A percentile compares a stretch with the other conserved stretches of the same genome.
Conservation (phyloP, 53 echinoderm and acorn worm genomes). For the Patiria pectinifera region DNA sequence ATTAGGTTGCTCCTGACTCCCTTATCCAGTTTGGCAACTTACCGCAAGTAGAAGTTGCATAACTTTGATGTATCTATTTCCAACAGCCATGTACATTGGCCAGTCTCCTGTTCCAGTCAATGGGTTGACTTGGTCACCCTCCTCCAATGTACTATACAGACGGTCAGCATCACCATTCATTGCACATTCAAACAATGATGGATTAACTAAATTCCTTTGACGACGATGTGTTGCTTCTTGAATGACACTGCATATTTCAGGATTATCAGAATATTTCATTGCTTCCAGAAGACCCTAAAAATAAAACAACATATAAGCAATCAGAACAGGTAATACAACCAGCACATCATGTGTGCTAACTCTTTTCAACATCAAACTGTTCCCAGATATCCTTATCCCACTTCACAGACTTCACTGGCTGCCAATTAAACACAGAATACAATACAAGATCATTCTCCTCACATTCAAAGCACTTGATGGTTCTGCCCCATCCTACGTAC, state of each 20-base stretch:
- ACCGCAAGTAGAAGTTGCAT: constrained; percentile 86
- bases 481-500: too few species aligned
- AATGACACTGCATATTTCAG: constrained; percentile 65
- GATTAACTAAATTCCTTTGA: constrained; percentile 80
- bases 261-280: constrained; percentile 45
- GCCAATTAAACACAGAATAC: too few species aligned
- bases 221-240: constrained; percentile 67
- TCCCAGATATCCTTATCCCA: too few species aligned
- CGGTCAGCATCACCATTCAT: constrained; percentile 89
- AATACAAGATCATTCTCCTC: too few species aligned
- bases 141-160: constrained; percentile 83
- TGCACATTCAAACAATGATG: constrained; percentile 89
- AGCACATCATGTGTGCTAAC: too few species aligned
- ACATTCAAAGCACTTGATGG: too few species aligned
- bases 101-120: constrained; percentile 87
- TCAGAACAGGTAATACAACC: not conserved
- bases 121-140: constrained; percentile 94
- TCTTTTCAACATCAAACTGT: too few species aligned
- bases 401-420: too few species aligned
- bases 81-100: constrained; percentile 94
- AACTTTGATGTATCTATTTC: constrained; percentile 84
- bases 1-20: too few species aligned
- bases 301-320: not conserved
- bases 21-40: not conserved
- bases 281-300: constrained; percentile 79